phyloP scores from a whole-genome alignment of 2,797 vertebrate genomes.

The Novumbra hubbsi region DNA sequence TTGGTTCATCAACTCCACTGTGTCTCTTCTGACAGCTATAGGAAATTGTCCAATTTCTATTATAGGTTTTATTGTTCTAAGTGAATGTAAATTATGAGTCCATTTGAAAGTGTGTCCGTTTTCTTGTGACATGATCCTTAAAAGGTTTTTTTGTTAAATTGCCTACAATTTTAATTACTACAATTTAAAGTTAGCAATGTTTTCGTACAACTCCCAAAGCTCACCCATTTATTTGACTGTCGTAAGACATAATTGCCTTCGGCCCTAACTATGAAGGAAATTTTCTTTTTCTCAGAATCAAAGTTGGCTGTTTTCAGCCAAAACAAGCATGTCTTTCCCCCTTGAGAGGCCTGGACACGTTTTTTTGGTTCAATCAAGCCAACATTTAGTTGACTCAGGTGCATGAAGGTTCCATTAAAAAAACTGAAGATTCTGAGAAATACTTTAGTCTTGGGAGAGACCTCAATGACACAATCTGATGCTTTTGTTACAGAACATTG shows the following conservation, averaged over 20 bases:
- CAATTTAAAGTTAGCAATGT: too few species aligned
- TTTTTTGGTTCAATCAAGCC: constrained; percentile 44
- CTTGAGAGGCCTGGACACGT: constrained; percentile 24
- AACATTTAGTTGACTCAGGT: constrained; percentile 62
- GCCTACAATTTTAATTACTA: too few species aligned
- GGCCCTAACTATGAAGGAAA: constrained; percentile 18
- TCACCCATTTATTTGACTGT: constrained; percentile 2
- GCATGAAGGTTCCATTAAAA: constrained; percentile 49
- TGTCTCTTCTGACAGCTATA: constrained; percentile 28
- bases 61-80: constrained; percentile 45
- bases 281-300: constrained; percentile 4
- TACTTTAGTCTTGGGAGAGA: constrained; percentile 21
- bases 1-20: constrained; percentile 50
- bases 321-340: constrained; percentile 12
- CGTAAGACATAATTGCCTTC: constrained; percentile 11
- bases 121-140: constrained; percentile 45
- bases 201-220: neutral
- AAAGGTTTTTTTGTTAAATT: constrained; percentile 15
- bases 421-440: constrained; percentile 37
- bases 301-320: constrained; percentile 16
- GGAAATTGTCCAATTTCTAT: constrained; percentile 30
- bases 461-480: constrained; percentile 17
- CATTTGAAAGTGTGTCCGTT: constrained; percentile 53
- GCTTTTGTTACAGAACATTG: constrained; percentile 9
- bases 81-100: constrained; percentile 59